phyloP scores from a whole-genome alignment of 2,113 vertebrate genomes.

The Leucopsar rothschildi region DNA sequence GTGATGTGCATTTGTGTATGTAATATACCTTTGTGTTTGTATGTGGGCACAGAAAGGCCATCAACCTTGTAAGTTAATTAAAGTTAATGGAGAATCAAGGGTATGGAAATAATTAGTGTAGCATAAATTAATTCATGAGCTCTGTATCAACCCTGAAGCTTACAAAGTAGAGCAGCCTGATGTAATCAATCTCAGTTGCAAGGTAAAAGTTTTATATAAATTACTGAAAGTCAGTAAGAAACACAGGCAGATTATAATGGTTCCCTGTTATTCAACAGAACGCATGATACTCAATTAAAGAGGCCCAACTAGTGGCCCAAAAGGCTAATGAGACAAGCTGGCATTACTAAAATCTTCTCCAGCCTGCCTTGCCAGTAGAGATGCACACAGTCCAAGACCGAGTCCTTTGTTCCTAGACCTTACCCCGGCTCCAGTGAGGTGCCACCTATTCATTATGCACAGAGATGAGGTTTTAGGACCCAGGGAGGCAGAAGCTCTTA shows the following conservation, averaged over 20 bases:
- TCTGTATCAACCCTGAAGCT: neutral
- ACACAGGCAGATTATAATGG: neutral
- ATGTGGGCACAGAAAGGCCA: neutral
- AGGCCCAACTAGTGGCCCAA: neutral
- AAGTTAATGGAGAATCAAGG: neutral
- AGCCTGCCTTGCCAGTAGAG: neutral
- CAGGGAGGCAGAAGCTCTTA: neutral
- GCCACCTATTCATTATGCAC: no score
- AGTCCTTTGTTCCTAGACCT: neutral
- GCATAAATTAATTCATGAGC: neutral
- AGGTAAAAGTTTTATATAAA: neutral
- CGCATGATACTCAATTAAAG: neutral
- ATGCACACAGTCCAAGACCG: rapidly evolving
- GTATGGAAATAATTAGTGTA: neutral
- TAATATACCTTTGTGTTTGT: neutral
- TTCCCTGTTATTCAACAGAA: neutral
- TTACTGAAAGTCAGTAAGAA: neutral
- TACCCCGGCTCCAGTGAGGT: neutral
- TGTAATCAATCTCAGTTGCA: neutral
- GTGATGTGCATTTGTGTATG: neutral
- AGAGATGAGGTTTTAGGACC: neutral
- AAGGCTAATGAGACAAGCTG: neutral
- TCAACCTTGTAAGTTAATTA: neutral
- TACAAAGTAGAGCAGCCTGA: neutral
- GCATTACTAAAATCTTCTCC: neutral